Base-by-base conservation (phyloP, 2,888 invertebrate species). In the Cataglyphis rosenhaueri region DNA sequence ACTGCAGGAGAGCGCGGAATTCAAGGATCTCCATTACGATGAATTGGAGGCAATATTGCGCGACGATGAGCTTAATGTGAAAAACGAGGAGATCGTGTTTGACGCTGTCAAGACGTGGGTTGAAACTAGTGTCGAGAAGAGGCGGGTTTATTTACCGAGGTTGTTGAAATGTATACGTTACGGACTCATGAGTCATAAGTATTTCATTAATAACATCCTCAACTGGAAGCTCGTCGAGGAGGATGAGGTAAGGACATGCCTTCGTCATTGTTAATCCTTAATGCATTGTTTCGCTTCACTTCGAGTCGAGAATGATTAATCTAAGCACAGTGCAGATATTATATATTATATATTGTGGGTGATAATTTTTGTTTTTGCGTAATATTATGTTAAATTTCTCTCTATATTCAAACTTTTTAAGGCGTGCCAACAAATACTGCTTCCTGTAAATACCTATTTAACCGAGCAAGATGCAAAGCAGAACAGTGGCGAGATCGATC, bases 71-170 rank as follows among this genome's bases (percentile, higher is more conserved):
- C 94, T 98, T 70, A 97, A 97, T 94, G 96, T 97, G 29, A 95
- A 96, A 84, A 96, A 96, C 89, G 97, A 97, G 95, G 97, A 97
- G 94, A 95, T 96, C 82, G 97, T 97, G 59, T 97, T 97, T 94
- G 96, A 97, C 93, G 97, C 97, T 4, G 95, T 97, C 21, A 96
- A 96, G 93, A 95, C 95, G 70, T 98, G 98, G 98, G 95, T 97
- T 38, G 96, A 96, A 90, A 95, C 95, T 87, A 95, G 96, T 84
- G 94, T 95, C 32, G 94, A 95, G 65, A 95, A 95, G 79, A 95
- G 97, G 90, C 95, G 95, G 89, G 92, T 93, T 44, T 95, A 96
- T 91, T 94, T 97, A 85, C 95, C 96, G n/a, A 95, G 95, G n/a
- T 94, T 97, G 68, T 93, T 97, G 82, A 95, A 95, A 66, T 96